Conservation (phyloP, 2,888 invertebrate genomes). For the Melanostoma mellinum region DNA sequence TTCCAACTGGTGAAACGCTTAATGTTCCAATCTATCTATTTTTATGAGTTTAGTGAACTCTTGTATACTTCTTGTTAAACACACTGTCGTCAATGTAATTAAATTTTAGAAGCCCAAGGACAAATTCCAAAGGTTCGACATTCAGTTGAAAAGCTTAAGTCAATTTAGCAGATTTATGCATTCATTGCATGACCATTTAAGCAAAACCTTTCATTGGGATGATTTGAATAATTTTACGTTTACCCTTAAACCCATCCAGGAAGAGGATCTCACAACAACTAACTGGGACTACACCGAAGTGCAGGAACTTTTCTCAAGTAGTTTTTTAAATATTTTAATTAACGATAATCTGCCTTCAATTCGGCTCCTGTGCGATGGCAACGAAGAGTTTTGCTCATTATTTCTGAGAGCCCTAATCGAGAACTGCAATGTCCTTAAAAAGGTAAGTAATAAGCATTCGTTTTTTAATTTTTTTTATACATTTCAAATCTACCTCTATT, state of each 20-base stretch:
- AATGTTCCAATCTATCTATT: neutral
- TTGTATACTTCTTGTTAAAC: conserved; percentile 26
- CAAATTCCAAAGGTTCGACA: conserved; percentile 31
- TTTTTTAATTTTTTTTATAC: conserved; percentile 17
- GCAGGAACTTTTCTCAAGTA: conserved; percentile 77
- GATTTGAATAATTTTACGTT: conserved; percentile 30
- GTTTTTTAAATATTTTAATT: conserved; percentile 80
- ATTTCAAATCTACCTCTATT: conserved; percentile 14
- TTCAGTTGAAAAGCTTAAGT: conserved; percentile 42
- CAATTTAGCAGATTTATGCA: conserved; percentile 45
- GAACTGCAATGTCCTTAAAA: conserved; percentile 77
- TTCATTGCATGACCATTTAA: conserved; percentile 48
- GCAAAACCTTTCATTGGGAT: neutral
- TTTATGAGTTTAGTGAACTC: neutral
- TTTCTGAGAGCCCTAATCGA: conserved; percentile 78
- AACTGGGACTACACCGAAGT: conserved; percentile 75
- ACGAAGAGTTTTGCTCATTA: conserved; percentile 79
- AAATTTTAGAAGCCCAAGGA: conserved; percentile 23
- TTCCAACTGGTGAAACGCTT: too few relatives aligned
- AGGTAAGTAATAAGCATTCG: conserved; percentile 75
- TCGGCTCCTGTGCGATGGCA: conserved; percentile 79
- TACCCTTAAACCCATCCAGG: conserved; percentile 24
- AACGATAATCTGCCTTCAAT: conserved; percentile 80
- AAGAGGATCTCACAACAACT: conserved; percentile 56
- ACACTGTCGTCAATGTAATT: conserved; percentile 43